Evolutionary conservation across 2,113 vertebrate species (phyloP).

Genomic region (Pipa parva): DNA sequence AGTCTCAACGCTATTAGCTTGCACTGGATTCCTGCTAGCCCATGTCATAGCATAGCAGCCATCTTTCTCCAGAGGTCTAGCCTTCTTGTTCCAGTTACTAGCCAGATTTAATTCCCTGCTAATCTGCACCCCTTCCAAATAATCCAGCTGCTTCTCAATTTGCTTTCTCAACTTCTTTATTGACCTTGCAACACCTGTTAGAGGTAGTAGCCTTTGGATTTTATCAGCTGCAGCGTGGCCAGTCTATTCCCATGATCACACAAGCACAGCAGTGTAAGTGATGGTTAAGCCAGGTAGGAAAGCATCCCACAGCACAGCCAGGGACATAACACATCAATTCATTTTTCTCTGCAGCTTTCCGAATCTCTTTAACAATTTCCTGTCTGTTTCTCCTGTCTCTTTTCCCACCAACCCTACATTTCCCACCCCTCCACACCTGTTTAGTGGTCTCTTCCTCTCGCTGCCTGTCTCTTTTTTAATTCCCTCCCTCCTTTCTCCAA

Average conservation of each 20-base stretch:
- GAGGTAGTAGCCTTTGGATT: slow-evolving; percentile 6
- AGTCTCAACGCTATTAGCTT: background rate
- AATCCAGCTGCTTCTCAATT: slow-evolving; percentile 12
- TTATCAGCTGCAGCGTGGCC: background rate
- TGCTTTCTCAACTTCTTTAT: background rate
- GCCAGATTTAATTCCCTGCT: background rate
- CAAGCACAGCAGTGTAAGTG: background rate
- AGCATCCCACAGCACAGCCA: background rate
- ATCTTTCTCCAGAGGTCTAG: slow-evolving; percentile 4
- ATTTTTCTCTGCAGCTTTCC: background rate
- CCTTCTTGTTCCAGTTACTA: slow-evolving; percentile 4
- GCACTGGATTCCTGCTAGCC: slow-evolving; percentile 11
- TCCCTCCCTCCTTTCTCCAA: background rate
- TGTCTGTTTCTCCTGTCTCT: background rate
- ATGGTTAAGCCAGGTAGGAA: background rate
- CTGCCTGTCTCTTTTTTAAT: background rate
- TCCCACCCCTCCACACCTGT: background rate
- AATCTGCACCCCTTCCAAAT: background rate
- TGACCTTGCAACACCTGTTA: slow-evolving; percentile 14
- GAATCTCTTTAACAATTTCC: background rate
- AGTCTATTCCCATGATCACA: background rate
- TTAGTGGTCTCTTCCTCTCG: background rate
- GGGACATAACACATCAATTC: background rate
- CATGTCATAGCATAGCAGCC: slow-evolving; percentile 2
- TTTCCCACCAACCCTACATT: background rate